Percentiles rank a stretch among this genome's conserved stretches.
Evolutionary conservation across 2,113 vertebrate genomes (phyloP).

Genomic region (Sturnira hondurensis): DNA sequence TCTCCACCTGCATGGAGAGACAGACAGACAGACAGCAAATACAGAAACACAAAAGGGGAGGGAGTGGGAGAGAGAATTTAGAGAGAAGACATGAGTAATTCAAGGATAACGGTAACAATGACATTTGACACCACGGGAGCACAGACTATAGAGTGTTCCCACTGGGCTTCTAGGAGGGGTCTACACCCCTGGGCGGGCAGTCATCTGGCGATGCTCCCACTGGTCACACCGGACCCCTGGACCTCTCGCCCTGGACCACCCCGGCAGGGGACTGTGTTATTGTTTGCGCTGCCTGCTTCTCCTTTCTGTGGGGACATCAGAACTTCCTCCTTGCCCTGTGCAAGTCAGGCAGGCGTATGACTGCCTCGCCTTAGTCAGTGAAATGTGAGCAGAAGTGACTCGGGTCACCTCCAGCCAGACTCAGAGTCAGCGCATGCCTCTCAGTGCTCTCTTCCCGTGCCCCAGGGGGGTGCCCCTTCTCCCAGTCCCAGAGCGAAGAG

Average conservation of each 20-base stretch:
- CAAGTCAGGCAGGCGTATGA: not conserved
- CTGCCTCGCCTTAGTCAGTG: not conserved
- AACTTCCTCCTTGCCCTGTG: not conserved
- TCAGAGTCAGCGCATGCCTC: not conserved
- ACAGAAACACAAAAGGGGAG: constrained; percentile 75
- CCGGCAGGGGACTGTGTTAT: not conserved
- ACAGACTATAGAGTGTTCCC: not conserved
- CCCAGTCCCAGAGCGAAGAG: not conserved
- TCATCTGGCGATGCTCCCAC: rapidly evolving
- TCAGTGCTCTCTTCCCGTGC: not conserved
- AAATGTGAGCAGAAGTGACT: not conserved
- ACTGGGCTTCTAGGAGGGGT: not conserved
- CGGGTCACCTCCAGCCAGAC: not conserved
- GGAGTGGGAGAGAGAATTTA: constrained; percentile 32
- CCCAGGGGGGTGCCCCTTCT: not conserved
- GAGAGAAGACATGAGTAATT: constrained; percentile 36
- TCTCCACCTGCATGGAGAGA: constrained; percentile 88
- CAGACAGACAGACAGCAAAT: constrained; percentile 61
- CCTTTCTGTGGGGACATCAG: not conserved
- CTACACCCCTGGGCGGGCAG: not conserved
- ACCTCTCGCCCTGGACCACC: rapidly evolving
- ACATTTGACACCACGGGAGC: not conserved
- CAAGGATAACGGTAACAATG: rapidly evolving
- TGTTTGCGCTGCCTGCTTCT: not conserved
- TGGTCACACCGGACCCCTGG: not conserved